A percentile compares a stretch with the other conserved stretches of the same genome.
Conservation (phyloP, 2,888 invertebrate species). For the Drosophila monieri region DNA sequence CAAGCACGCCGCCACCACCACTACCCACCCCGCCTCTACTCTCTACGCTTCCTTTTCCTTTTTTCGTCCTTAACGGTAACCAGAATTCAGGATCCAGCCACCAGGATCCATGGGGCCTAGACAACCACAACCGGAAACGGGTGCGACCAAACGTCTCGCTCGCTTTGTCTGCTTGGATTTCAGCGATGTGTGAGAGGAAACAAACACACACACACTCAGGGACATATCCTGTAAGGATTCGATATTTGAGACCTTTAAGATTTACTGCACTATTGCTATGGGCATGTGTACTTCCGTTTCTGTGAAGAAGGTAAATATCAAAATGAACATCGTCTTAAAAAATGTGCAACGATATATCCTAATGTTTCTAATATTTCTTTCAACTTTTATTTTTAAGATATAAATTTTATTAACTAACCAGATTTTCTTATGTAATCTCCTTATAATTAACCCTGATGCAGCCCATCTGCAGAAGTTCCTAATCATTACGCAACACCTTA, state of each 20-base stretch:
- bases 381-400: neutral
- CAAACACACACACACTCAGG: conserved; percentile 6
- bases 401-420: neutral
- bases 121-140: conserved; percentile 41
- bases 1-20: conserved; percentile 4
- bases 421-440: neutral
- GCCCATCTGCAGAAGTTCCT: conserved; percentile 3
- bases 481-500: conserved; percentile 13
- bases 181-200: conserved; percentile 18
- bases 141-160: conserved; percentile 41
- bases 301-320: conserved; percentile 11
- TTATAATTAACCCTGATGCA: conserved; percentile 8
- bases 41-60: neutral
- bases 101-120: conserved; percentile 30
- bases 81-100: conserved; percentile 8
- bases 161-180: conserved; percentile 37
- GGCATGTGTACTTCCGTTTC: neutral
- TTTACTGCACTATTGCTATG: conserved; percentile 26
- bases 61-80: neutral
- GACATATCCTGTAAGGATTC: conserved; percentile 24
- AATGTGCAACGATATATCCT: neutral
- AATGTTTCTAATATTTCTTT: neutral
- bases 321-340: conserved; percentile 12
- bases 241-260: conserved; percentile 32
- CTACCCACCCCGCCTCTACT: neutral